Base-by-base conservation (phyloP, 2,797 vertebrate genomes). In the Peromyscus eremicus region DNA sequence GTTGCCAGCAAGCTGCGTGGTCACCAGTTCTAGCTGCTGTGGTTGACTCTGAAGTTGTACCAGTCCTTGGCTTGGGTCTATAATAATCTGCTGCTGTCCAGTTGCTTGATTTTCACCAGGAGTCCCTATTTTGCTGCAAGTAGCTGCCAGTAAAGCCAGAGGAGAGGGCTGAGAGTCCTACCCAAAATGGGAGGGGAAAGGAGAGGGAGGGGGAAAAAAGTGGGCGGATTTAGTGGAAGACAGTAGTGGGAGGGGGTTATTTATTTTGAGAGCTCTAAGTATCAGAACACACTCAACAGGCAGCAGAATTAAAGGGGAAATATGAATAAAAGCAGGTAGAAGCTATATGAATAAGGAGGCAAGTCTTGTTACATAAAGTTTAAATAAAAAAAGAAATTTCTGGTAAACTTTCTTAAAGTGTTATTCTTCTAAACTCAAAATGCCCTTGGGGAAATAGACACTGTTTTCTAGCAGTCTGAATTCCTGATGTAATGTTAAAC, bases 81-180 rank as follows among this genome's bases (percentile, higher is more conserved):
- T 99, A 97, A 99, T 99, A 97, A 99, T 99, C 97, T 99, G 99
- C 96, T 99, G 99, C 94, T 99, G 99, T 98, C 99, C 98, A 96
- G 99, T 99, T 68, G 98, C 98, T 98, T 99, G 99, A 98, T 99
- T 99, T 97, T 99, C 99, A 98, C 99, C 99, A 97, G 99, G 99
- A 95, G 99, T 99, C 98, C 99, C 99, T 98, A 99, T 99, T 99
- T 99, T 99, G 99, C 99, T 99, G 99, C 99, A 99, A 98, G 99
- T 99, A 98, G 99, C 99, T 95, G 99, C 99, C 96, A 99, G 99
- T 98, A 99, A 99, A 98, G 99, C 99, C 4, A 99, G 98, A 97
- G 99, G 99, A 97, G 99, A 99, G 96, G 99, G 99, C 98, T 99
- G 99, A 96, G 99, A 99, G 98, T 99, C 99, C 99, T 99, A 98